Base-by-base conservation (phyloP, 2,888 invertebrate species). In the Timandra comae region DNA sequence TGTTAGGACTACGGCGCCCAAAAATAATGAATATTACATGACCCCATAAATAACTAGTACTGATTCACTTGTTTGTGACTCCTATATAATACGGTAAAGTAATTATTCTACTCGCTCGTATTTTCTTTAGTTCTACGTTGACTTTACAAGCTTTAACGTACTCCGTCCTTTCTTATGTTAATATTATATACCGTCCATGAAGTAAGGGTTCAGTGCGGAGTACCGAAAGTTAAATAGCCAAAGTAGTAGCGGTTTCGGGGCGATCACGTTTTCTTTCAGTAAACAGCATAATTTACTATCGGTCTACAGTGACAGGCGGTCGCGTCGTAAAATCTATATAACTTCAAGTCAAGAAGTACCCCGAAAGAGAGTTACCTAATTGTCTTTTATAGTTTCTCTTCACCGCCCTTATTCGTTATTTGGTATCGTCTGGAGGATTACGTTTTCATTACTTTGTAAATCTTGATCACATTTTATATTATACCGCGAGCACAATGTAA, bases 261-360 rank as follows among this genome's bases (percentile, higher is more conserved):
- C 36, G 37, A 44, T 37, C 52, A 57, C 55, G 62, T 56, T 41
- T 40, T 50, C 42, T 44, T 43, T 41, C 16, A 16, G 43, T 41
- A 47, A 41, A 47, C 46, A 45, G 44, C 35, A 41, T 49, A 55
- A 67, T 63, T 63, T 67, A 67, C 52, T 56, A 58, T 36, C 41
- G 41, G 43, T 38, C 48, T 53, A 43, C 46, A 54, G 54, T 51
- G 59, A 49, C 48, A 52, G 45, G 42, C 50, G 43, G 43, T 37
- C 30, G 38, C 46, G 41, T 59, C 68, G 61, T 67, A 63, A 66
- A 66, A 52, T 46, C 41, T 21, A 46, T 32, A 38, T 41, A 7
- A 30, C 43, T 49, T 41, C 41, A 49, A 47, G 47, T 45, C 43
- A 40, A 35, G 41, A 45, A 44, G 45, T 48, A 46, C 48, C 56